phyloP scores from a whole-genome alignment of 2,888 invertebrate genomes.

The Rhagonycha fulva region DNA sequence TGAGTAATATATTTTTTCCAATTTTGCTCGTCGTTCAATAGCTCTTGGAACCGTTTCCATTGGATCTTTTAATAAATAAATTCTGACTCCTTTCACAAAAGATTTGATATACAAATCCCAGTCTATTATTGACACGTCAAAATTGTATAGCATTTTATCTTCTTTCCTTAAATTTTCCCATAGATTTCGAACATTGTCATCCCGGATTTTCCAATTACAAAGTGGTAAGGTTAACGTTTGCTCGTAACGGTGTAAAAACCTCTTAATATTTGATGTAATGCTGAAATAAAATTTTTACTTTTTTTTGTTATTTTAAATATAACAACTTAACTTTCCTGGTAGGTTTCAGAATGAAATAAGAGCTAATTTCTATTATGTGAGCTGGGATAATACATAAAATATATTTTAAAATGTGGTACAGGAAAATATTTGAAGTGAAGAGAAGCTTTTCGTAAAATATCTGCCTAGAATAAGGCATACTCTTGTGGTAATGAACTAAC shows the following conservation, averaged over 20 bases:
- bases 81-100: slow-evolving; percentile 72
- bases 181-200: slow-evolving; percentile 60
- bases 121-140: slow-evolving; percentile 69
- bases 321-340: slow-evolving; percentile 54
- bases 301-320: background rate
- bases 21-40: slow-evolving; percentile 57
- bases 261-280: slow-evolving; percentile 78
- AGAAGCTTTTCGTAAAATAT: slow-evolving; percentile 48
- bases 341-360: slow-evolving; percentile 53
- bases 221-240: slow-evolving; percentile 78
- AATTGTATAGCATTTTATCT: slow-evolving; percentile 66
- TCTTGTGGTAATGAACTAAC: background rate
- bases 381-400: slow-evolving; percentile 67
- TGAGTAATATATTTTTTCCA: slow-evolving; percentile 42
- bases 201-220: slow-evolving; percentile 61
- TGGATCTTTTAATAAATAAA: slow-evolving; percentile 77
- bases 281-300: slow-evolving; percentile 50
- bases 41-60: slow-evolving; percentile 68
- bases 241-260: slow-evolving; percentile 76
- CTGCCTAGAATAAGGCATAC: background rate
- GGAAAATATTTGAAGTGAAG: slow-evolving; percentile 42
- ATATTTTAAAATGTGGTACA: slow-evolving; percentile 55
- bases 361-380: slow-evolving; percentile 60
- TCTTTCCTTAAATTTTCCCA: slow-evolving; percentile 56
- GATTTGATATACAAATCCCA: slow-evolving; percentile 74